Evolutionary conservation across 2,888 invertebrate species (phyloP).

Genomic region (Mongoloraphidia duomilia): DNA sequence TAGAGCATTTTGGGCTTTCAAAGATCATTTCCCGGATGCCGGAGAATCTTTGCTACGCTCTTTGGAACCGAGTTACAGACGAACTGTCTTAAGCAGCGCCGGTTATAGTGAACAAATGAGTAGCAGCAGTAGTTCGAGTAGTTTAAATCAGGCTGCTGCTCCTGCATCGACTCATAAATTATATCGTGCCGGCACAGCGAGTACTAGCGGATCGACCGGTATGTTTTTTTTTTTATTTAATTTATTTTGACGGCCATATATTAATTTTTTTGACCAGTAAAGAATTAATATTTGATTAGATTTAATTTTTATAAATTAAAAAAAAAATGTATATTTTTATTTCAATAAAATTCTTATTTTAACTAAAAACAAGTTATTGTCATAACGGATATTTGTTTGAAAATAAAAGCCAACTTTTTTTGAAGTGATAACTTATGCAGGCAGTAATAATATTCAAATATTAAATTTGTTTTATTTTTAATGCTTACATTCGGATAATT

Average conservation of each 20-base stretch:
- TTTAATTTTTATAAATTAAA: too few species aligned
- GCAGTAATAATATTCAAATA: not conserved
- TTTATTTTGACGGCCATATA: too few species aligned
- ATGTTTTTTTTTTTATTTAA: constrained; percentile 10
- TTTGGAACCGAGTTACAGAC: constrained; percentile 64
- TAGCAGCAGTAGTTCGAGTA: constrained; percentile 38
- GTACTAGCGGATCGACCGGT: constrained; percentile 26
- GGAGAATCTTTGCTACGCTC: constrained; percentile 72
- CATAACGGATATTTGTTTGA: too few species aligned
- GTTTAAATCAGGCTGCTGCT: constrained; percentile 29
- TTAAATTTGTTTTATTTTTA: not conserved
- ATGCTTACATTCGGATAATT: too few species aligned
- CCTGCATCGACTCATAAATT: constrained; percentile 28
- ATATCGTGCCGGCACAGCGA: constrained; percentile 15
- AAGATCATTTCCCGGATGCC: constrained; percentile 78
- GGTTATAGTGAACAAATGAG: constrained; percentile 32
- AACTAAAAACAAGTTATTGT: too few species aligned
- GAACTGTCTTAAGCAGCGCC: constrained; percentile 33
- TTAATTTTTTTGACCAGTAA: too few species aligned
- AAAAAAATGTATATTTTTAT: too few species aligned
- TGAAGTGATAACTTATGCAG: too few species aligned
- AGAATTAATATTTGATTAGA: too few species aligned
- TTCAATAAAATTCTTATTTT: too few species aligned
- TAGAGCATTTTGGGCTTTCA: constrained; percentile 84
- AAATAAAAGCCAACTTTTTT: too few species aligned